Evolutionary conservation across 2,888 invertebrate genomes (phyloP), one percentile per base, ranked within the genome.

Genomic region (Gryllus longicercus): DNA sequence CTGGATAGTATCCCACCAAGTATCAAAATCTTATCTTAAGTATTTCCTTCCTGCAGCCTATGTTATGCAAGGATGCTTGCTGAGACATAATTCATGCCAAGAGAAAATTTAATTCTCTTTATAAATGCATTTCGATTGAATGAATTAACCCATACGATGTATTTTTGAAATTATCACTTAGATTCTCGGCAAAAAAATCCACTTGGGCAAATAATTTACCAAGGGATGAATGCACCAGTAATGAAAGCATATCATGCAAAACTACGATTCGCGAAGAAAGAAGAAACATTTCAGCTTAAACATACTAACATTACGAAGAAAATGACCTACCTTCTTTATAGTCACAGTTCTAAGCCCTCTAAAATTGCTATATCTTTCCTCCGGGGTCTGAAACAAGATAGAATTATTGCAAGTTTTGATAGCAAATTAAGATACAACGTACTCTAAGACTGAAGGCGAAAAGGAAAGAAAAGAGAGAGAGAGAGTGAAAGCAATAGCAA

Each of bases 331-430:
- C 92, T 96, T 96, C 87, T 95, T 95, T 86, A 96, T 91, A 83
- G 93, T 92, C 82, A 96, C 92, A 81, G 93, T 92, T 84, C 94
- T 90, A 82, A 96, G 91, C 83, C 95, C 95, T 86, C 92, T 94
- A 90, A 93, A 95, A 83, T 90, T 91, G 81, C 91, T 90, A 85
- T 91, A 93, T 84, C 91, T 90, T 86, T 93, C 92, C 86, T 93
- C 93, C 82, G 90, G 89, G 83, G 91, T 90, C 93, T 93, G 91
- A 75, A 86, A 86, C 50, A 79, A n/a, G 74, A 16, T 49, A 11
- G 16, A 25, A 74, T 11, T n/a, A 74, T 78, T 78, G 14, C 1
- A 38, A 38, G 38, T 8, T 38, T 38, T 38, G 38, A 38, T 5
- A 38, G 38, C 38, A 38, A 38, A 38, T 38, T 38, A 38, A 38